Evolutionary conservation across 1,140 invertebrate species (phyloP).

Genomic region (Lordiphosa collinella): DNA sequence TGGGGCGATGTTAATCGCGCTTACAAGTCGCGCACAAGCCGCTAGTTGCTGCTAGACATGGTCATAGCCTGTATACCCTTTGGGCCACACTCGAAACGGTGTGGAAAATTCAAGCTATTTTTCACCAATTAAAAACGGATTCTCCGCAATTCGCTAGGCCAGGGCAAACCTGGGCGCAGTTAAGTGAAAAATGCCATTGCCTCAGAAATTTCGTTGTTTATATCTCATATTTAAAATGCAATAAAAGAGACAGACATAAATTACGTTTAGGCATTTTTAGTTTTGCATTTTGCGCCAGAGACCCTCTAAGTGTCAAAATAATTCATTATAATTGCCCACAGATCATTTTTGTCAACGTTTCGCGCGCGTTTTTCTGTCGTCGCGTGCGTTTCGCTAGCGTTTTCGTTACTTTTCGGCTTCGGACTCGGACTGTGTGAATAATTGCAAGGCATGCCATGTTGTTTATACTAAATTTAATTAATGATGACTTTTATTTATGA

Average conservation of each 20-base stretch:
- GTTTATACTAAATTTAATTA: conserved; percentile 76
- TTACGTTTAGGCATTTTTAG: conserved; percentile 72
- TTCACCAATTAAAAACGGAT: conserved; percentile 77
- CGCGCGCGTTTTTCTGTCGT: conserved; percentile 22
- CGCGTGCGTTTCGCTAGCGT: conserved; percentile 58
- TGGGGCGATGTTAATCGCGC: conserved; percentile 63
- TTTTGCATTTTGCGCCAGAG: conserved; percentile 52
- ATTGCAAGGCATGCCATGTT: conserved; percentile 71
- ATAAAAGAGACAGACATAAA: conserved; percentile 70
- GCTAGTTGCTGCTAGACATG: conserved; percentile 23
- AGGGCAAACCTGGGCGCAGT: conserved; percentile 11
- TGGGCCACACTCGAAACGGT: conserved; percentile 36
- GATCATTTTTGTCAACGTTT: conserved; percentile 72
- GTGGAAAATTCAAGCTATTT: conserved; percentile 68
- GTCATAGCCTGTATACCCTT: conserved; percentile 34
- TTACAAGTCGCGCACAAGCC: conserved; percentile 17
- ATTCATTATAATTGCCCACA: conserved; percentile 79
- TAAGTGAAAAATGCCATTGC: conserved; percentile 67
- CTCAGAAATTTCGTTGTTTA: conserved; percentile 45
- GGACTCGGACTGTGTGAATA: conserved; percentile 69
- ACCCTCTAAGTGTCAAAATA: conserved; percentile 75
- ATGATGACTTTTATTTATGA: conserved; percentile 78
- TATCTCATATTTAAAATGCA: conserved; percentile 79
- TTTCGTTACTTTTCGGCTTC: conserved; percentile 27
- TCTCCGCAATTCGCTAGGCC: conserved; percentile 61